phyloP scores from a whole-genome alignment of 1,140 invertebrate species.

The Hylyphantes graminicola region DNA sequence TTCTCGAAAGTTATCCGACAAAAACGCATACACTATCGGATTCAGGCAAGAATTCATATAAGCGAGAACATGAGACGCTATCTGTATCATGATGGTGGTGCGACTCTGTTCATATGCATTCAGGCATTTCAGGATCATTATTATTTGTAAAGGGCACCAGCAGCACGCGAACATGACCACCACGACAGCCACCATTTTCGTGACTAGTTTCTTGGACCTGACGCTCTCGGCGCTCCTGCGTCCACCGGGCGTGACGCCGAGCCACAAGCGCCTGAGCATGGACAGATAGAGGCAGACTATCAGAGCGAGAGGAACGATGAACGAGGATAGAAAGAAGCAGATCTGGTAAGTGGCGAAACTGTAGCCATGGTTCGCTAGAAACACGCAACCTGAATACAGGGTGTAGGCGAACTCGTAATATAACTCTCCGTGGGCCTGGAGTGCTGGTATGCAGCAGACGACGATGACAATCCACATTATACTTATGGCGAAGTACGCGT shows the following conservation, averaged over 20 bases:
- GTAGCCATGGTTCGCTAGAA: constrained; percentile 58
- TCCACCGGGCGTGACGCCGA: constrained; percentile 78
- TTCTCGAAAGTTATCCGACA: constrained; percentile 87
- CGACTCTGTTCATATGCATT: constrained; percentile 76
- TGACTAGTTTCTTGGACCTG: constrained; percentile 89
- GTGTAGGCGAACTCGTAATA: constrained; percentile 13
- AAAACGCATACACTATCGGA: constrained; percentile 91
- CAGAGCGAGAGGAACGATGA: constrained; percentile 84
- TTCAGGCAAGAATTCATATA: constrained; percentile 96
- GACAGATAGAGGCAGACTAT: constrained; percentile 91
- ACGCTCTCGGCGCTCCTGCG: constrained; percentile 77
- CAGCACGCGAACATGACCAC: constrained; percentile 94
- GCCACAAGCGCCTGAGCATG: constrained; percentile 90
- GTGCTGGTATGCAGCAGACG: constrained; percentile 79
- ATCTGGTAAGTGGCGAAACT: constrained; percentile 66
- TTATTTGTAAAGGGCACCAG: constrained; percentile 93
- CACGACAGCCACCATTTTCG: constrained; percentile 93
- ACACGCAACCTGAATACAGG: constrained; percentile 50
- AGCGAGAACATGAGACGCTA: constrained; percentile 88
- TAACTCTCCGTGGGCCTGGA: constrained; percentile 81
- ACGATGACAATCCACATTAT: constrained; percentile 85
- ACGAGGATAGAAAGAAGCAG: constrained; percentile 83
- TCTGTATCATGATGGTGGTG: constrained; percentile 79
- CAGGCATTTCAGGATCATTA: constrained; percentile 82
- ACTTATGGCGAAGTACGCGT: constrained; percentile 82